Percentiles rank a stretch among this genome's conserved stretches.
Conservation (phyloP, 2,888 invertebrate genomes). For the Rhimphoctona megacephalus region DNA sequence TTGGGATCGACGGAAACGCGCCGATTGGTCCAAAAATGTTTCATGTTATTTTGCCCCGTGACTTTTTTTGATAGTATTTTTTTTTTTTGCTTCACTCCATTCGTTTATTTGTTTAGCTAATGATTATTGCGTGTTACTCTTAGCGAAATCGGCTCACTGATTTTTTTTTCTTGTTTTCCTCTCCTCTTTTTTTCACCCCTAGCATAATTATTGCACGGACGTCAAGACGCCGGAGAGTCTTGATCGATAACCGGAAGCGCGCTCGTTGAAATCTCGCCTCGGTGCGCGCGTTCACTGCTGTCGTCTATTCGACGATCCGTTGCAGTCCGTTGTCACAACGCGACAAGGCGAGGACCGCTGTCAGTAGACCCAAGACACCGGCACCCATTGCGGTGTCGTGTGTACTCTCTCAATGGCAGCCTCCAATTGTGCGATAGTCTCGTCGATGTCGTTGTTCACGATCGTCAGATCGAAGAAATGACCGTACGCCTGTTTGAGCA, state of each 20-base stretch:
- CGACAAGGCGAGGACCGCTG: slow-evolving; percentile 85
- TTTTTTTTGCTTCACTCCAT: not conserved
- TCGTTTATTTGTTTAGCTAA: not conserved
- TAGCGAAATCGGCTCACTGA: slow-evolving; percentile 43
- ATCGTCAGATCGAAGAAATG: slow-evolving; percentile 99
- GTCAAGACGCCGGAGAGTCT: slow-evolving; percentile 15
- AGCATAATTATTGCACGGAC: not conserved
- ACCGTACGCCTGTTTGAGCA: slow-evolving; percentile 98
- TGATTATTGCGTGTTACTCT: slow-evolving; percentile 1
- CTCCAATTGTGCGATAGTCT: slow-evolving; percentile 97
- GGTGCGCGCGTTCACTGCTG: slow-evolving; percentile 78
- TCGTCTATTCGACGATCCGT: slow-evolving; percentile 81
- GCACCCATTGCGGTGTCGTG: slow-evolving; percentile 98
- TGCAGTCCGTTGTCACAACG: slow-evolving; percentile 79
- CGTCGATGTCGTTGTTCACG: slow-evolving; percentile 99
- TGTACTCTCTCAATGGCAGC: slow-evolving; percentile 96
- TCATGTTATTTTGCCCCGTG: not conserved
- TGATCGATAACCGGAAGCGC: slow-evolving; percentile 49
- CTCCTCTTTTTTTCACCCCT: not conserved
- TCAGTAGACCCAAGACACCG: slow-evolving; percentile 99
- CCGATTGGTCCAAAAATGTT: slow-evolving; percentile 46
- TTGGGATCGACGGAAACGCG: slow-evolving; percentile 22
- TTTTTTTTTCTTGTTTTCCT: slow-evolving; percentile 4
- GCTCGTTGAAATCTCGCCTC: slow-evolving; percentile 57
- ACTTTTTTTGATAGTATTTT: slow-evolving; percentile 23